phyloP scores from a whole-genome alignment of 1,140 invertebrate species.

The Heliconius nattereri region DNA sequence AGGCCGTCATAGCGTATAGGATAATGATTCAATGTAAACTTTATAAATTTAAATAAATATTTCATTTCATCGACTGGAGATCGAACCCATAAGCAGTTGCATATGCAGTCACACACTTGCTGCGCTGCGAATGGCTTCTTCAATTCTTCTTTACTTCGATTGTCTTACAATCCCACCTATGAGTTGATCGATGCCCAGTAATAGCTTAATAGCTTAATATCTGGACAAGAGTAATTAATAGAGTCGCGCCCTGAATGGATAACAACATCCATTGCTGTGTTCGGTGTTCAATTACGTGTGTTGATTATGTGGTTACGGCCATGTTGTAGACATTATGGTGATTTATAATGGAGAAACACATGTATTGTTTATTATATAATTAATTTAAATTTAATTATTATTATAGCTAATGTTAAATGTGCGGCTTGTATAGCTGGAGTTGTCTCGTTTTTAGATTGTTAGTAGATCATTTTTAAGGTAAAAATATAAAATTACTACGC shows the following conservation, averaged over 20 bases:
- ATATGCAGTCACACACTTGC: too few species aligned
- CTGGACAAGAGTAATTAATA: constrained; percentile 30
- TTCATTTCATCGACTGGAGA: too few species aligned
- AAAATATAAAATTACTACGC: too few species aligned
- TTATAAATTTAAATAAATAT: too few species aligned
- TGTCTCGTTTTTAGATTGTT: too few species aligned
- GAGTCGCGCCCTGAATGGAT: constrained; percentile 32
- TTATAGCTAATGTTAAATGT: not conserved
- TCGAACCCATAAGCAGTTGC: too few species aligned
- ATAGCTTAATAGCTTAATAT: constrained; percentile 26
- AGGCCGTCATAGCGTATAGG: too few species aligned
- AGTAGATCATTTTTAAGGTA: too few species aligned
- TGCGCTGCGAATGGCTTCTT: too few species aligned
- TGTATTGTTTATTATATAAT: not conserved
- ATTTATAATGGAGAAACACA: constrained; percentile 14
- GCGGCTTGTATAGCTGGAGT: too few species aligned
- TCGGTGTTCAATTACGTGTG: constrained; percentile 30
- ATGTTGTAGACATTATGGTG: constrained; percentile 25
- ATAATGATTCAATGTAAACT: too few species aligned
- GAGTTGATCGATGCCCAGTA: not conserved
- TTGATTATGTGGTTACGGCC: constrained; percentile 26
- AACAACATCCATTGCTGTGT: constrained; percentile 32
- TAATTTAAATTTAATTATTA: not conserved
- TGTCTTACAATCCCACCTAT: not conserved
- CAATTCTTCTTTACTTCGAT: too few species aligned